Evolutionary conservation across 2,797 vertebrate genomes (phyloP).

Genomic region (Cephalopachus bancanus): DNA sequence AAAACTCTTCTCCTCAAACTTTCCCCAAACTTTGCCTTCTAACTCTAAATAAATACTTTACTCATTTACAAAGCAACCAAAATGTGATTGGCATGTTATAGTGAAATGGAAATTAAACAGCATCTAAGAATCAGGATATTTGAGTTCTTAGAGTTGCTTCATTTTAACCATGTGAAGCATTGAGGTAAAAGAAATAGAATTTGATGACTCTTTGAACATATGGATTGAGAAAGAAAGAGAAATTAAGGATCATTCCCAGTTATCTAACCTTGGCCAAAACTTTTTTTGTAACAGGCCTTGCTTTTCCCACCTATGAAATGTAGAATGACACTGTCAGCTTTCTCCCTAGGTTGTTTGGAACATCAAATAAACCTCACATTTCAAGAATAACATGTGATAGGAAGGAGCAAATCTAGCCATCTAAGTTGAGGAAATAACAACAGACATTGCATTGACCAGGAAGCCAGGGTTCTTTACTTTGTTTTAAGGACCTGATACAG

Average conservation of each 20-base stretch:
- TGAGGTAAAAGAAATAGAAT: not conserved
- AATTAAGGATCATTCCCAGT: not conserved
- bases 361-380: not conserved
- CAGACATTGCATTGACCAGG: not conserved
- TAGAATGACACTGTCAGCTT: not conserved
- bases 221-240: not conserved
- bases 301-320: not conserved
- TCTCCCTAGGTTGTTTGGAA: not conserved
- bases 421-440: not conserved
- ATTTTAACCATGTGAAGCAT: not conserved
- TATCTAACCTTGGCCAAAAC: not conserved
- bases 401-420: not conserved
- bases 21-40: not conserved
- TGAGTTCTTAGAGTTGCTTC: not conserved
- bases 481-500: not conserved
- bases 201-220: not conserved
- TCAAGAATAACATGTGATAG: not conserved
- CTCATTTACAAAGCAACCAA: not conserved
- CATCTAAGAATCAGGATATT: not conserved
- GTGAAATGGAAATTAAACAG: slow-evolving; percentile 28
- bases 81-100: not conserved
- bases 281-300: not conserved
- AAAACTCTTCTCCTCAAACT: not conserved
- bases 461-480: not conserved
- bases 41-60: not conserved